A percentile compares a stretch with the other conserved stretches of the same genome.
These are phyloP conservation scores for Struthidea cinerea DNA, from an alignment of 2,113 vertebrate species.

Conservation along the genomic window DNA sequence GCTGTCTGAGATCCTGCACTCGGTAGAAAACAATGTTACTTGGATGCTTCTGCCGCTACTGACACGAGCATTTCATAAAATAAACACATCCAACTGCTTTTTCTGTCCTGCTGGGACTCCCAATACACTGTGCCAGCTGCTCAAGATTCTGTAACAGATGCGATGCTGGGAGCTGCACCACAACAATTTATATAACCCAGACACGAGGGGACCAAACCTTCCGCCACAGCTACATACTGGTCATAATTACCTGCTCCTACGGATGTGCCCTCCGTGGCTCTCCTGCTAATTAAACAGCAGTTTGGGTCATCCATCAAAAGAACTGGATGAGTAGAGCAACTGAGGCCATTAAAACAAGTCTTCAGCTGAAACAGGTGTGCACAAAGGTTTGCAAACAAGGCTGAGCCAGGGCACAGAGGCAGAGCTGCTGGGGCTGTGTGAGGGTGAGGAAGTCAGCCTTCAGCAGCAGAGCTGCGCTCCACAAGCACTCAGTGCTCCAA, in stretches of 20 bases:
- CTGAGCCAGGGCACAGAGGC: not conserved
- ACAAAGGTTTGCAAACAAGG: not conserved
- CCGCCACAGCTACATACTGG: not conserved
- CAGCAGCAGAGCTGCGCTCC: not conserved
- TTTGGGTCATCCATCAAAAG: not conserved
- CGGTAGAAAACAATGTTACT: not conserved
- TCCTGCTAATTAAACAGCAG: slow-evolving; percentile 14
- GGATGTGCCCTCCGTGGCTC: not conserved
- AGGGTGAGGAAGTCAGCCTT: not conserved
- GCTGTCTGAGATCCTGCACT: not conserved
- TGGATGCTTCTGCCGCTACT: not conserved
- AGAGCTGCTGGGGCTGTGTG: not conserved
- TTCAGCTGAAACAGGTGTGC: not conserved
- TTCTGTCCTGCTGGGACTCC: not conserved
- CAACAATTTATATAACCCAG: slow-evolving; percentile 8
- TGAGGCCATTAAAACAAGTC: not conserved
- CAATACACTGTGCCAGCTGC: not conserved
- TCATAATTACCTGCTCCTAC: not conserved
- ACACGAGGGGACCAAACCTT: not conserved
- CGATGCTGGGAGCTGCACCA: not conserved
- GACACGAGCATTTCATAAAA: not conserved
- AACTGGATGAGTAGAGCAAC: not conserved
- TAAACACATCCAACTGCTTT: not conserved
- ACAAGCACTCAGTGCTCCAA: accelerated
- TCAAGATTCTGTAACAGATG: slow-evolving; percentile 19